Percentiles rank a stretch among this genome's conserved stretches.
These are phyloP conservation scores for Micrasema longulum DNA, from an alignment of 1,140 invertebrate species.

Conservation along the genomic window DNA sequence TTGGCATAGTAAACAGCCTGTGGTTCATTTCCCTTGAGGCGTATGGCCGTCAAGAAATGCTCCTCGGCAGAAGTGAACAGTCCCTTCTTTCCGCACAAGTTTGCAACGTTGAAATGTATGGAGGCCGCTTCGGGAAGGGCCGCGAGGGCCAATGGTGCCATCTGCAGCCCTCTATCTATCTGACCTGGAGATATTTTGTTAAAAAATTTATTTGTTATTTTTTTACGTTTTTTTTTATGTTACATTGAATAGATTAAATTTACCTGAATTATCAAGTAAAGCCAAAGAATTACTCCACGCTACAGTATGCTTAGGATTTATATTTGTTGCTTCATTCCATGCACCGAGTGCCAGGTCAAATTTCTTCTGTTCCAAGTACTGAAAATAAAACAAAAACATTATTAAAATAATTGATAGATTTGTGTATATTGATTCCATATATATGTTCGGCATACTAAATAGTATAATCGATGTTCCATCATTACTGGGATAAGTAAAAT, in stretches of 20 bases:
- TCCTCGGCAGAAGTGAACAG: constrained; percentile 83
- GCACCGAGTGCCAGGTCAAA: constrained; percentile 71
- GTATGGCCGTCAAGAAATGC: constrained; percentile 83
- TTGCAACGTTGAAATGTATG: constrained; percentile 89
- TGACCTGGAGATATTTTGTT: constrained; percentile 63
- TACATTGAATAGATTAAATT: too few relatives aligned
- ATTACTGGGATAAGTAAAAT: too few relatives aligned
- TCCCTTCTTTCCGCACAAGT: constrained; percentile 86
- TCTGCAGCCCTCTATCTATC: constrained; percentile 75
- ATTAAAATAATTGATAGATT: constrained; percentile 34
- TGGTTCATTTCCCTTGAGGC: constrained; percentile 74
- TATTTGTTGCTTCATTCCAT: constrained; percentile 84
- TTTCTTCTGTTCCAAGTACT: constrained; percentile 71
- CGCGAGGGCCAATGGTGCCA: constrained; percentile 76
- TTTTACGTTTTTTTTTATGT: too few relatives aligned
- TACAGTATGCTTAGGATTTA: constrained; percentile 81
- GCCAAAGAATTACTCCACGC: constrained; percentile 95
- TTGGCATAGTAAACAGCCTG: constrained; percentile 82
- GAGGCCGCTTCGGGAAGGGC: constrained; percentile 78
- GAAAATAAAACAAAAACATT: constrained; percentile 54
- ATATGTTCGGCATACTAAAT: too few relatives aligned
- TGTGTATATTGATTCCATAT: too few relatives aligned
- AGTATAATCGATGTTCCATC: too few relatives aligned
- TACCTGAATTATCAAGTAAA: constrained; percentile 86
- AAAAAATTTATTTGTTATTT: too few relatives aligned